These are phyloP conservation scores for Luehdorfia chinensis DNA, from an alignment of 1,140 invertebrate genomes.

Conservation along the genomic window DNA sequence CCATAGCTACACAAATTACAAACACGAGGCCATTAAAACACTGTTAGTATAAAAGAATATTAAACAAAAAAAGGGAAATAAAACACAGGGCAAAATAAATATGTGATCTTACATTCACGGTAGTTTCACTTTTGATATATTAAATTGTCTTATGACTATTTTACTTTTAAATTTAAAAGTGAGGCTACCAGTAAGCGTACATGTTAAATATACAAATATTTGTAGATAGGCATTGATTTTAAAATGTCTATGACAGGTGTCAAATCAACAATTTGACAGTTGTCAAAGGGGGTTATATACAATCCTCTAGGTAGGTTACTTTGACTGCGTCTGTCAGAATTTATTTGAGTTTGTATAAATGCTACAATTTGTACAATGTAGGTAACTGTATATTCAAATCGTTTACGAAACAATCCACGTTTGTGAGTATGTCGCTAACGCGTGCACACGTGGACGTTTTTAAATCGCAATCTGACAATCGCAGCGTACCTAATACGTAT, in stretches of 20 bases:
- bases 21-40: conserved; percentile 47
- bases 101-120: conserved; percentile 27
- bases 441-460: neutral
- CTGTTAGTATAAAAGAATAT: conserved; percentile 50
- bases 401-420: conserved; percentile 4
- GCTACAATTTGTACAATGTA: conserved; percentile 44
- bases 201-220: neutral
- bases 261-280: conserved; percentile 23
- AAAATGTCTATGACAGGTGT: conserved; percentile 22
- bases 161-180: conserved; percentile 29
- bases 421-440: neutral
- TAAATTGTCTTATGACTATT: conserved; percentile 16
- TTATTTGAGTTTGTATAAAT: conserved; percentile 33
- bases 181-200: conserved; percentile 19
- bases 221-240: neutral
- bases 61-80: conserved; percentile 37
- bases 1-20: conserved; percentile 47
- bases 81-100: conserved; percentile 26
- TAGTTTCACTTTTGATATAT: conserved; percentile 36
- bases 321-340: conserved; percentile 24
- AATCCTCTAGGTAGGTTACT: neutral
- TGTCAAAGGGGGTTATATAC: conserved; percentile 6
- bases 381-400: conserved; percentile 13
- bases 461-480: conserved; percentile 49
- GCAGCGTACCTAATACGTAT: conserved; percentile 48